Evolutionary conservation across 1,140 invertebrate species (phyloP).

Genomic region (Brachionus sp.): DNA sequence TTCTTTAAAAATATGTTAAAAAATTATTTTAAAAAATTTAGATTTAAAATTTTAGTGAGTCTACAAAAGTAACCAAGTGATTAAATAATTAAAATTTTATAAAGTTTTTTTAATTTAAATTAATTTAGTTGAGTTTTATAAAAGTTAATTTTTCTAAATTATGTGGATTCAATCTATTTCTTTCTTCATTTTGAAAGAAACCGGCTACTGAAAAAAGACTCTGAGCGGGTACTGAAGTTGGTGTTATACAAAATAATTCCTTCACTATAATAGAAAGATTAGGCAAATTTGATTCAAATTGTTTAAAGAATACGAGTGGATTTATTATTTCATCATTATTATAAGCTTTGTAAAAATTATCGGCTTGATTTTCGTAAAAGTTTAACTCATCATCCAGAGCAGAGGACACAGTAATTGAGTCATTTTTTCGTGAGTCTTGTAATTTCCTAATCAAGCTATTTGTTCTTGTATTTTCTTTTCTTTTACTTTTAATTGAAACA

Average conservation of each 20-base stretch:
- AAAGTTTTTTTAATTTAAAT: neutral
- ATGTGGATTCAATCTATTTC: constrained; percentile 10
- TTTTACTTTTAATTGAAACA: neutral
- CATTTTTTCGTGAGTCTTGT: constrained; percentile 8
- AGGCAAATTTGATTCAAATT: constrained; percentile 7
- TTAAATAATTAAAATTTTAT: neutral
- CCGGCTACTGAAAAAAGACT: neutral
- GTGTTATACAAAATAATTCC: constrained; percentile 2
- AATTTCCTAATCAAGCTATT: constrained; percentile 8
- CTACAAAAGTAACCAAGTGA: neutral
- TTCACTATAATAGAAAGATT: neutral
- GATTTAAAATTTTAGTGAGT: neutral
- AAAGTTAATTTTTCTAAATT: constrained; percentile 21
- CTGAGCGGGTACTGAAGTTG: neutral
- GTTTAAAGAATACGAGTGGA: constrained; percentile 8
- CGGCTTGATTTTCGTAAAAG: constrained; percentile 1
- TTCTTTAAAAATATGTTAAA: neutral
- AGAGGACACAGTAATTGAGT: neutral
- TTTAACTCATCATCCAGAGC: neutral
- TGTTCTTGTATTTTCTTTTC: neutral
- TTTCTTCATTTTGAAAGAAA: constrained; percentile 2
- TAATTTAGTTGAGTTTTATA: neutral
- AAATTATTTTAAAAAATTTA: neutral
- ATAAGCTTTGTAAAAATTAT: neutral
- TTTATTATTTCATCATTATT: neutral